phyloP scores from a whole-genome alignment of 2,888 invertebrate species.

The Dryomyza anilis region DNA sequence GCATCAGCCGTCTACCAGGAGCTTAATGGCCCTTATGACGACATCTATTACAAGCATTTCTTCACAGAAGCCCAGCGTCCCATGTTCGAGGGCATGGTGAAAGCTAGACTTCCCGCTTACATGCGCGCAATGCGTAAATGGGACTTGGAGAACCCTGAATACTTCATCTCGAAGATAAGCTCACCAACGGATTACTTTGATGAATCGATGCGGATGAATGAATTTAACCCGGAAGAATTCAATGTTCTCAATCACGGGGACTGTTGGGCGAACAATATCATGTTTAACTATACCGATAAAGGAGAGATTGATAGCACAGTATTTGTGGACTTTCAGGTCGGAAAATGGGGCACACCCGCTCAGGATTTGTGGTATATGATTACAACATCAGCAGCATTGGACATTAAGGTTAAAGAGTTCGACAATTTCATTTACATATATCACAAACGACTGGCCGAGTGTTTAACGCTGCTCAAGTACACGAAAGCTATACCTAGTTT shows the following conservation, averaged over 20 bases:
- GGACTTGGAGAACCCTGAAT: constrained; percentile 41
- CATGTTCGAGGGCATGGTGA: constrained; percentile 29
- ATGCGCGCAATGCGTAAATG: constrained; percentile 41
- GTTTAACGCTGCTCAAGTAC: constrained; percentile 47
- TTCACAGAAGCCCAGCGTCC: constrained; percentile 36
- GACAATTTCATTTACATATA: constrained; percentile 52
- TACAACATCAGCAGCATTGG: constrained; percentile 42
- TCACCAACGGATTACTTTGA: constrained; percentile 34
- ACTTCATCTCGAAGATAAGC: constrained; percentile 35
- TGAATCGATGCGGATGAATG: constrained; percentile 31
- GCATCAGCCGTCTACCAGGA: constrained; percentile 46
- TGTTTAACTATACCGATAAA: constrained; percentile 46
- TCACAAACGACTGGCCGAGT: constrained; percentile 46
- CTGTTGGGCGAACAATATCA: constrained; percentile 53
- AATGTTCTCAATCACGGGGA: constrained; percentile 55
- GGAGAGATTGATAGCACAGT: constrained; percentile 30
- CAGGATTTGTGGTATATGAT: constrained; percentile 54
- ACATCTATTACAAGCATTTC: constrained; percentile 27
- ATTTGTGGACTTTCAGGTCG: constrained; percentile 31
- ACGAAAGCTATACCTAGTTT: constrained; percentile 46
- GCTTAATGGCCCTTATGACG: constrained; percentile 41
- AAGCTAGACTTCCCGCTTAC: constrained; percentile 24
- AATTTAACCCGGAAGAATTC: constrained; percentile 42
- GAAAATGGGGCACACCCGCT: constrained; percentile 51
- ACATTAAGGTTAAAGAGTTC: constrained; percentile 48